Base-by-base conservation (phyloP, 2,797 vertebrate genomes). In the Pristis pectinata region DNA sequence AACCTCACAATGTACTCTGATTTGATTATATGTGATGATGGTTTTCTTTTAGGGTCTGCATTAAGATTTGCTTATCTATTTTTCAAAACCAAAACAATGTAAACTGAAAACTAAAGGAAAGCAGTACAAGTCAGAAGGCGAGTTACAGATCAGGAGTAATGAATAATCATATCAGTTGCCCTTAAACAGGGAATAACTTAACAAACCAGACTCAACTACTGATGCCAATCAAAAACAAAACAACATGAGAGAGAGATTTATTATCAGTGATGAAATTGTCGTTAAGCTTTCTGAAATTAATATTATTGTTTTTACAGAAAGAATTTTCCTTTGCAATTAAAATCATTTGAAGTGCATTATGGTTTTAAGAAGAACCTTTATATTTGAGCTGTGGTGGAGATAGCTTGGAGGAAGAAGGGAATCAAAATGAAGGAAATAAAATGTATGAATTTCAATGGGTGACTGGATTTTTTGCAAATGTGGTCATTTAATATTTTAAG, bases 401-500 rank as follows among this genome's bases (percentile, higher is more conserved):
- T 17, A n/a, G 15, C 85, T 61, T 89, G 53, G 56, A 89, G 15
- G 56, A 61, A n/a, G 5, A 89, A 59, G 56, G 30, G 56, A n/a
- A 61, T 3, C 19, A 5, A 61, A 89, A 89, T n/a, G 53, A 15
- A n/a, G 15, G n/a, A 89, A 89, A 89, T 89, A 15, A 87, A 56
- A 59, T 27, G 11, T 2, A 61, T 59, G 30, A 17, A 61, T 61
- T 89, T 61, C 56, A 56, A 27, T n/a, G 5, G 30, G 56, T 61
- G 85, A 89, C 85, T 61, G 56, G 85, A 61, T 89, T 61, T 34
- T 89, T 89, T 61, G 15, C 17, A 89, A 89, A 34, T 89, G 56
- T 13, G 59, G 3, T 34, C 27, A 59, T 59, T 87, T 87, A 34
- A 87, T 87, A 34, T 27, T 17, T 87, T 59, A 49, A 49, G 83